Evolutionary conservation across 2,888 invertebrate genomes (phyloP).

Genomic region (Volucella bombylans): DNA sequence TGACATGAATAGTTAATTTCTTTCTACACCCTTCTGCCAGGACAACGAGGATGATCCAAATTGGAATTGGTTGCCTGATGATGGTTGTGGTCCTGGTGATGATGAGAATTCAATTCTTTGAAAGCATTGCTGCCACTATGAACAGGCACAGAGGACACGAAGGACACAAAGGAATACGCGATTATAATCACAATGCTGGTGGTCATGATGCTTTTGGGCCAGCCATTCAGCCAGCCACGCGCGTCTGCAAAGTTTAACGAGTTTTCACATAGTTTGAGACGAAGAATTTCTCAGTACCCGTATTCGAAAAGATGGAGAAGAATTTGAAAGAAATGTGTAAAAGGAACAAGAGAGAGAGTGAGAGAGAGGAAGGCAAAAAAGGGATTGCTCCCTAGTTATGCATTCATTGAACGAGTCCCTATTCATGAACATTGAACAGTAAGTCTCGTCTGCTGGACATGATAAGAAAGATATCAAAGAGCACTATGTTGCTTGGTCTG

Average conservation of each 20-base stretch:
- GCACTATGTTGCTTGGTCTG: slow-evolving; percentile 4
- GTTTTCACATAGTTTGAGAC: slow-evolving; percentile 59
- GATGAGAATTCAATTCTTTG: slow-evolving; percentile 62
- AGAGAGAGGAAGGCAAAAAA: slow-evolving; percentile 11
- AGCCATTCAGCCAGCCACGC: background rate
- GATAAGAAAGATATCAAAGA: slow-evolving; percentile 61
- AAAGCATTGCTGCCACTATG: slow-evolving; percentile 39
- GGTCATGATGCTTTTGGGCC: slow-evolving; percentile 46
- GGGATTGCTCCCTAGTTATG: slow-evolving; percentile 41
- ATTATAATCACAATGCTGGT: slow-evolving; percentile 55
- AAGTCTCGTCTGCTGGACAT: slow-evolving; percentile 45
- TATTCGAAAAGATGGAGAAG: slow-evolving; percentile 1
- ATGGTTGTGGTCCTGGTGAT: slow-evolving; percentile 13
- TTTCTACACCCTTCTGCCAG: background rate
- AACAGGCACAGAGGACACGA: background rate
- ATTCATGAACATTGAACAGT: slow-evolving; percentile 18
- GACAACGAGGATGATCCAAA: slow-evolving; percentile 45
- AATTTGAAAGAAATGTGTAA: slow-evolving; percentile 15
- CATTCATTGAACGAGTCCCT: slow-evolving; percentile 55
- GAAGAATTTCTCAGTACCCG: slow-evolving; percentile 24
- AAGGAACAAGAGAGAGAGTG: slow-evolving; percentile 4
- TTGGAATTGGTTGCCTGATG: slow-evolving; percentile 29
- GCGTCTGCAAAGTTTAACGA: slow-evolving; percentile 62
- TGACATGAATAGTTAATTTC: slow-evolving; percentile 70
- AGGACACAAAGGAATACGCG: slow-evolving; percentile 12